A percentile compares a stretch with the other conserved stretches of the same genome.
Evolutionary conservation across 2,888 invertebrate species (phyloP).

Genomic region (Auanema freiburgensis): DNA sequence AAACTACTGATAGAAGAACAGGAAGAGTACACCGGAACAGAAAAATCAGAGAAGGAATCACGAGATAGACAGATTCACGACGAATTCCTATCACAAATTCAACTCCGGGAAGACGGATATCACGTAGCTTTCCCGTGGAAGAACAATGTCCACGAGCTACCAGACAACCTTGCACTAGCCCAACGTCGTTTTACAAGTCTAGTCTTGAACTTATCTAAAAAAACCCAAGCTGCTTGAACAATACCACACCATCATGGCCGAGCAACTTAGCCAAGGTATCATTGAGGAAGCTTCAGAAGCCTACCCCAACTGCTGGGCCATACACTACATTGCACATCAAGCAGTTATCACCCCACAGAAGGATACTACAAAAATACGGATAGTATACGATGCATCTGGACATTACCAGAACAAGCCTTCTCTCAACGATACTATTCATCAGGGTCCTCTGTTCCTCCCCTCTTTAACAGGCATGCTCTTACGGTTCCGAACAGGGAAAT

Average conservation of each 20-base stretch:
- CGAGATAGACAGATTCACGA: neutral
- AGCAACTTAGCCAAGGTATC: slow-evolving; percentile 34
- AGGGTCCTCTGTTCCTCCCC: slow-evolving; percentile 29
- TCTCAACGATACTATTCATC: slow-evolving; percentile 27
- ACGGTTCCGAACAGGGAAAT: slow-evolving; percentile 19
- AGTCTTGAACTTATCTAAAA: neutral
- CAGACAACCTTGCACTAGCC: slow-evolving; percentile 8
- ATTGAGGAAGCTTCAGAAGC: slow-evolving; percentile 26
- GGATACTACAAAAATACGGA: slow-evolving; percentile 27
- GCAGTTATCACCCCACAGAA: slow-evolving; percentile 26
- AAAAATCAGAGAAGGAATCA: neutral
- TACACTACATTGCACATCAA: slow-evolving; percentile 33
- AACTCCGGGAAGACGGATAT: neutral
- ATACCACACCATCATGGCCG: slow-evolving; percentile 27
- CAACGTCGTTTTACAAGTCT: slow-evolving; percentile 1
- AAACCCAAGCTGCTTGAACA: slow-evolving; percentile 15
- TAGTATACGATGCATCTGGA: slow-evolving; percentile 33
- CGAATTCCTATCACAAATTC: neutral
- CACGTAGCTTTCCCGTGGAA: slow-evolving; percentile 12
- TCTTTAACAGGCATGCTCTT: slow-evolving; percentile 25
- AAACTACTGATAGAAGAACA: slow-evolving; percentile 4
- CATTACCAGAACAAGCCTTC: slow-evolving; percentile 8
- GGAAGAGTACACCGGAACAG: slow-evolving; percentile 5
- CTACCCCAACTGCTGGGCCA: neutral
- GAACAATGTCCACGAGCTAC: neutral